phyloP scores from a whole-genome alignment of 2,797 vertebrate species.

The Fringilla coelebs region DNA sequence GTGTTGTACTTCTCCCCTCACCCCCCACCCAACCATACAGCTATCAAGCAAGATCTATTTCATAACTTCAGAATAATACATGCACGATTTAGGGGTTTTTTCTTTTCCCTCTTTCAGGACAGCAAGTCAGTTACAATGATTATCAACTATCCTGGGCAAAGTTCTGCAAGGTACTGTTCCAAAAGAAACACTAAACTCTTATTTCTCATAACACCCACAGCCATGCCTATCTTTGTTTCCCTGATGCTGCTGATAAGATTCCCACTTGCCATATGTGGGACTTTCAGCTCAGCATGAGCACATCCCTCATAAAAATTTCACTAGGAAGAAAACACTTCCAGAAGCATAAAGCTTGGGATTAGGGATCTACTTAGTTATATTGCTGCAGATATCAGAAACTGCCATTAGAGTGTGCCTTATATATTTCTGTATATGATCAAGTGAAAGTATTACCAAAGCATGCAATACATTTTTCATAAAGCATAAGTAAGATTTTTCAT shows the following conservation, averaged over 20 bases:
- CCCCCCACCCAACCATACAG: not conserved
- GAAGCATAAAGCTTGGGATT: not conserved
- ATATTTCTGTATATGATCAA: not conserved
- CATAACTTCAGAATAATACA: not conserved
- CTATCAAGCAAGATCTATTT: not conserved
- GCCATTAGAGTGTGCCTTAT: not conserved
- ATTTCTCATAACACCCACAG: accelerated
- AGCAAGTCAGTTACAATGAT: conserved; percentile 82
- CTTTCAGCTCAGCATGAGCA: not conserved
- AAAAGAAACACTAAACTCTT: not conserved
- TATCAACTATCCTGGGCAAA: conserved; percentile 92
- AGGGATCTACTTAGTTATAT: not conserved
- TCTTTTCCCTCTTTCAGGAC: conserved; percentile 76
- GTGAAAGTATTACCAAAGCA: not conserved
- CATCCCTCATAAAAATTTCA: not conserved
- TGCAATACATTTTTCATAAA: not conserved
- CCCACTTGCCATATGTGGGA: not conserved
- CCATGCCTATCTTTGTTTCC: not conserved
- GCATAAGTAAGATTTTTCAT: not conserved
- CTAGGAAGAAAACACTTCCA: not conserved
- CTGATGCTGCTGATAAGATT: not conserved
- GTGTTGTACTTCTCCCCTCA: not conserved
- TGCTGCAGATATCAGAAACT: not conserved
- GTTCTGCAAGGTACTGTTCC: conserved; percentile 88
- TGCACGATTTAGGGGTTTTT: not conserved